Conservation (phyloP, 2,797 vertebrate species). For the Calcarius lapponicus region DNA sequence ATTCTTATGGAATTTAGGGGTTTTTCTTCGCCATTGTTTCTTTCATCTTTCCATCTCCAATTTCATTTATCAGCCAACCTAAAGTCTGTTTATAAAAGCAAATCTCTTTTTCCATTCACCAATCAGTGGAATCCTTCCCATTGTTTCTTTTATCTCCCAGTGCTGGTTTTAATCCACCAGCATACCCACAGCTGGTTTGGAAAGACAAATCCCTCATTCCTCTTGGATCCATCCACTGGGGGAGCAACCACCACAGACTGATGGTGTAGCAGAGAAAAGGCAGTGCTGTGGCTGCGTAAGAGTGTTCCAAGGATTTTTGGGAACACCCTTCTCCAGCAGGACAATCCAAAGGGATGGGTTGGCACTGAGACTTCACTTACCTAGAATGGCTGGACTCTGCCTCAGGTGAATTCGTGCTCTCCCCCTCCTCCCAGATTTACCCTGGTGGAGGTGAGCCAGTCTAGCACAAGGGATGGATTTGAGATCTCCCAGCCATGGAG, state of each 20-base stretch:
- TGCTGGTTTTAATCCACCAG: too few species aligned
- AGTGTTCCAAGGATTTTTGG: background rate
- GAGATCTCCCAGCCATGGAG: background rate
- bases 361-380: background rate
- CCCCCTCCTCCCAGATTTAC: background rate
- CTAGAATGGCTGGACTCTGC: background rate
- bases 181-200: too few species aligned
- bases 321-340: background rate
- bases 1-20: too few species aligned
- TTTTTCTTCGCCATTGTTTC: too few species aligned
- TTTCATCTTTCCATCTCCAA: too few species aligned
- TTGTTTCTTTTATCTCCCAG: too few species aligned
- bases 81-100: too few species aligned
- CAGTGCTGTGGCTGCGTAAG: background rate
- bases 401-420: background rate
- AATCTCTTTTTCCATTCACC: too few species aligned
- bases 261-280: background rate
- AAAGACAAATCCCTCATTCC: too few species aligned
- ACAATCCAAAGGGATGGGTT: background rate
- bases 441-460: background rate
- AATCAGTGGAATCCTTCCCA: too few species aligned
- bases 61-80: too few species aligned
- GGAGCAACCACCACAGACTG: background rate
- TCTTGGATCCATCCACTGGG: too few species aligned
- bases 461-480: background rate